These are phyloP conservation scores for Pycnonotus jocosus DNA, from an alignment of 2,113 vertebrate species.

Conservation along the genomic window DNA sequence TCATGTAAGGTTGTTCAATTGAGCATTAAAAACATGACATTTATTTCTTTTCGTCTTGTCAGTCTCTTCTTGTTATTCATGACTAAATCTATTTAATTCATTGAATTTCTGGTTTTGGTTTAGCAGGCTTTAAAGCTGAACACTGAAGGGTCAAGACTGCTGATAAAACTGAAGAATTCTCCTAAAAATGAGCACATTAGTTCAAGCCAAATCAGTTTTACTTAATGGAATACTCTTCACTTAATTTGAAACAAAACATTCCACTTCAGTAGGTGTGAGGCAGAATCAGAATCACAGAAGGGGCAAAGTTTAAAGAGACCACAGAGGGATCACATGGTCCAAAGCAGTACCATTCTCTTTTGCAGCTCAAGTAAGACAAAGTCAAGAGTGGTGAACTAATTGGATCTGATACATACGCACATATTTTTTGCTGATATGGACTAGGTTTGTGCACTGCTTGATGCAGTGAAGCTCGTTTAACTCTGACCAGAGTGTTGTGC, in stretches of 20 bases:
- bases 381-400: background rate
- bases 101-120: background rate
- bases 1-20: background rate
- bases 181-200: background rate
- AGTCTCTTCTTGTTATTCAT: background rate
- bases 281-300: background rate
- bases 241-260: background rate
- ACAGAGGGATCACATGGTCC: background rate
- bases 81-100: background rate
- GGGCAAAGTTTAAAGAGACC: background rate
- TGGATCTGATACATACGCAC: background rate
- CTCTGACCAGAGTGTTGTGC: background rate
- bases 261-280: background rate
- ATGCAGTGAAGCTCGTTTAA: background rate
- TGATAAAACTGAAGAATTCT: background rate
- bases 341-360: background rate
- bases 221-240: background rate
- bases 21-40: constrained; percentile 34
- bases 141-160: background rate
- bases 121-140: background rate
- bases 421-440: background rate
- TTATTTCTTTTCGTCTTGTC: background rate
- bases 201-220: background rate
- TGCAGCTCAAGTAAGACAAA: background rate
- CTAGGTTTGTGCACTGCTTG: background rate